A percentile compares a stretch with the other conserved stretches of the same genome.
phyloP scores from a whole-genome alignment of 2,888 invertebrate genomes.

The Apantesis nais region DNA sequence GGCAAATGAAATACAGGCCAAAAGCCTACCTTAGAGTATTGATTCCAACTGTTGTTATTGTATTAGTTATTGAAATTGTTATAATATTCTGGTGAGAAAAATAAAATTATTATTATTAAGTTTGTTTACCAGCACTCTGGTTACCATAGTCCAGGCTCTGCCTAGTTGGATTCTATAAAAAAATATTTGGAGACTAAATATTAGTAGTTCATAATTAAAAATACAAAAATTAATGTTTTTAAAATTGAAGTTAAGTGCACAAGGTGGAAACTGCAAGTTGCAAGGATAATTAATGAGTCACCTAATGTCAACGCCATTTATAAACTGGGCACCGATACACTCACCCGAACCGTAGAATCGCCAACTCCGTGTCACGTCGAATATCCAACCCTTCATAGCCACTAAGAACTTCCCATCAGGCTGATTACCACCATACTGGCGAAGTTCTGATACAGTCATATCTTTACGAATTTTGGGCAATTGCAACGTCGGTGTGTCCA shows the following conservation, averaged over 20 bases:
- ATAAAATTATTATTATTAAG: too few species aligned
- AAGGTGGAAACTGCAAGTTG: slow-evolving; percentile 55
- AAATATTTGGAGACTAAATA: too few species aligned
- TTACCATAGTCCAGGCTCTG: too few species aligned
- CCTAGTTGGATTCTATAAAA: too few species aligned
- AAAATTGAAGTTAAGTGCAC: slow-evolving; percentile 41
- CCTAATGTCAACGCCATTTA: slow-evolving; percentile 69
- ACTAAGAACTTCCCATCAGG: slow-evolving; percentile 95
- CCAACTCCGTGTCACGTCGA: slow-evolving; percentile 96
- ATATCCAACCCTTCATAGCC: slow-evolving; percentile 97
- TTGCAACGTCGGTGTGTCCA: slow-evolving; percentile 60
- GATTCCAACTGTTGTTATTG: too few species aligned
- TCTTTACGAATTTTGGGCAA: slow-evolving; percentile 95
- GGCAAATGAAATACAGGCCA: too few species aligned
- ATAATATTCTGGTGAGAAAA: too few species aligned
- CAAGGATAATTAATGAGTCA: slow-evolving; percentile 55
- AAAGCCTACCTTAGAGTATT: too few species aligned
- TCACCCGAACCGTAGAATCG: slow-evolving; percentile 97
- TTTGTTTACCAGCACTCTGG: too few species aligned
- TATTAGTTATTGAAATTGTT: too few species aligned
- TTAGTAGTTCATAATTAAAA: too few species aligned
- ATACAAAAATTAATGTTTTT: slow-evolving; percentile 30
- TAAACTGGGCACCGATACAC: slow-evolving; percentile 65
- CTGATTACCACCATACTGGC: too few species aligned
- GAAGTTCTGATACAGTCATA: slow-evolving; percentile 96